Percentiles rank a stretch among this genome's conserved stretches.
These are phyloP conservation scores for Sebastiscus tertius DNA, from an alignment of 2,797 vertebrate genomes.

Conservation along the genomic window DNA sequence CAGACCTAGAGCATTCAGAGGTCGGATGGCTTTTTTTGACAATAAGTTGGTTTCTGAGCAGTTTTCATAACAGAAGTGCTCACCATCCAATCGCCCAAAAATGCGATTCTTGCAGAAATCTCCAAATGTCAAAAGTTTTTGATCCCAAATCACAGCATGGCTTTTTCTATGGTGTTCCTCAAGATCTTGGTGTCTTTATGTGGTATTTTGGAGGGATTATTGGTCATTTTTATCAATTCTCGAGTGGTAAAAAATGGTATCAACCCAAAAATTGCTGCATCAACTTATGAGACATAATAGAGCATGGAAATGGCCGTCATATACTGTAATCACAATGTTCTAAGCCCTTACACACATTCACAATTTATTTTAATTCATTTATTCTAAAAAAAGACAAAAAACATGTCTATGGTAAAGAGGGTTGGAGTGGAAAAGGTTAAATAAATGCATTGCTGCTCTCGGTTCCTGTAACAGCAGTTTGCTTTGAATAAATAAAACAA, in stretches of 20 bases:
- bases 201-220: not conserved
- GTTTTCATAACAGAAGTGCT: not conserved
- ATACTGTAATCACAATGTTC: not conserved
- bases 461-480: not conserved
- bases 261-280: too few relatives aligned
- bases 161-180: too few relatives aligned
- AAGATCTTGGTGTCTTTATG: too few relatives aligned
- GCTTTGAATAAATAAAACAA: constrained; percentile 2
- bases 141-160: too few relatives aligned
- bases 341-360: not conserved
- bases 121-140: too few relatives aligned
- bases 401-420: not conserved
- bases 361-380: not conserved
- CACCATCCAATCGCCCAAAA: not conserved
- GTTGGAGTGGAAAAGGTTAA: not conserved
- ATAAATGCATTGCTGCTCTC: not conserved
- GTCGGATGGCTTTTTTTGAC: not conserved
- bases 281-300: too few relatives aligned
- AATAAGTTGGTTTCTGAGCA: not conserved
- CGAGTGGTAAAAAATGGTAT: too few relatives aligned
- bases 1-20: not conserved
- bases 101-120: not conserved
- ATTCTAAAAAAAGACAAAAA: not conserved
- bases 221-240: not conserved
- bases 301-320: too few relatives aligned